Evolutionary conservation across 1,140 invertebrate genomes (phyloP).

Genomic region (Tyrophagus putrescentiae): DNA sequence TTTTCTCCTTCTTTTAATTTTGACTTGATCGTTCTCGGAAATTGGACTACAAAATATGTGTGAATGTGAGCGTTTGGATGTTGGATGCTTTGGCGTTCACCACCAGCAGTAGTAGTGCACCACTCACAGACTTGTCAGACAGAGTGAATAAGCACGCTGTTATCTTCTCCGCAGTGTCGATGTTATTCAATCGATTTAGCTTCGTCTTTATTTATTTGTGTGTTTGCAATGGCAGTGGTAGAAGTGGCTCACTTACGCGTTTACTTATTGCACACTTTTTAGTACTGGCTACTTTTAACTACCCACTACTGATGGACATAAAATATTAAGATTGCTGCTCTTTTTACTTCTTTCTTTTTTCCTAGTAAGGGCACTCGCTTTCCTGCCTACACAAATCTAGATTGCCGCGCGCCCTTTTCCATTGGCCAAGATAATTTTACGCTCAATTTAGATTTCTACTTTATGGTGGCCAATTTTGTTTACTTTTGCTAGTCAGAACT

Average conservation of each 20-base stretch:
- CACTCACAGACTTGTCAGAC: too few species aligned
- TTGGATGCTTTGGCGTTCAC: too few species aligned
- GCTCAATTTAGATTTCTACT: constrained; percentile 11
- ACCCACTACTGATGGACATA: neutral
- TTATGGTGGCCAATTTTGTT: neutral
- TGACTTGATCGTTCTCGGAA: constrained; percentile 9
- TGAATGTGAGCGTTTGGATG: neutral
- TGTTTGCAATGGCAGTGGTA: too few species aligned
- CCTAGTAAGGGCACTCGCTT: neutral
- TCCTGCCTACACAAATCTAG: too few species aligned
- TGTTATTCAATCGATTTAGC: constrained; percentile 1
- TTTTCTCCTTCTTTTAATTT: neutral
- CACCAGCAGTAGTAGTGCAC: too few species aligned
- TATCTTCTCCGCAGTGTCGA: neutral
- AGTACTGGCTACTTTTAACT: neutral
- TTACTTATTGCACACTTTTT: neutral
- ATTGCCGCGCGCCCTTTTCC: neutral
- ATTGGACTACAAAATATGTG: constrained; percentile 7
- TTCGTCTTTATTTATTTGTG: constrained; percentile 10
- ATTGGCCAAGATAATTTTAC: constrained; percentile 12
- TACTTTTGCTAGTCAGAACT: too few species aligned
- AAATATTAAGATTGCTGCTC: constrained; percentile 1
- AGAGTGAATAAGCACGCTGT: too few species aligned
- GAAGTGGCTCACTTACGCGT: too few species aligned
- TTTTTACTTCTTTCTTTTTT: neutral